Evolutionary conservation across 2,888 invertebrate genomes (phyloP), one percentile per base, ranked within the genome.

Genomic region (Ectemnius lituratus): DNA sequence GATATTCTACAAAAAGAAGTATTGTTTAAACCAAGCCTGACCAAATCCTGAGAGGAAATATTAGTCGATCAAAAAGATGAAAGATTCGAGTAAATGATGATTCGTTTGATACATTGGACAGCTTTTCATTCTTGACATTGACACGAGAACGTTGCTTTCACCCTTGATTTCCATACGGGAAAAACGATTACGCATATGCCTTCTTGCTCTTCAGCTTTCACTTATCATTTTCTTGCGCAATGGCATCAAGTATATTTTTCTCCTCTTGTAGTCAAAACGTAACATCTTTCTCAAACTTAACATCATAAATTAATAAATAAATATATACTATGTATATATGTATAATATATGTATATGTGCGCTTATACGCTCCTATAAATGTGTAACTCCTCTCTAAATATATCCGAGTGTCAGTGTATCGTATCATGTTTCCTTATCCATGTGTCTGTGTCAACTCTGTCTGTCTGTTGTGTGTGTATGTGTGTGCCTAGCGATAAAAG

Each of bases 291-390:
- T 79, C 84, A 87, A 88, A 87, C 86, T 86, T 87, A 88, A 88
- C 87, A 86, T 84, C 81, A 84, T 87, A 88, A 88, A 88, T 88
- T 84, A 88, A 87, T 88, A 87, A 88, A 88, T 88, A 86, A 85
- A 88, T 86, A 88, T 84, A 85, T 83, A 37, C 37, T 37, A 73
- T 82, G 68, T 82, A 66, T 73, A 69, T 78, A 27, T 81, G 61
- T 79, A 64, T 80, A 69, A 61, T 76, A 60, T 78, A 65, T 75
- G 62, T 74, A 68, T 73, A 65, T 72, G 73, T 75, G 70, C 61
- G 71, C 75, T 77, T 73, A 37, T 37, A 75, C 66, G 65, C 81
- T 66, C 65, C 71, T 83, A 78, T 79, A 81, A 78, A 82, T 70
- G 81, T 77, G 75, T 83, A 63, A 70, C 58, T 81, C 59, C 56